Percentiles rank a stretch among this genome's conserved stretches.
phyloP scores from a whole-genome alignment of 2,113 vertebrate species.

The Muntiacus reevesi region DNA sequence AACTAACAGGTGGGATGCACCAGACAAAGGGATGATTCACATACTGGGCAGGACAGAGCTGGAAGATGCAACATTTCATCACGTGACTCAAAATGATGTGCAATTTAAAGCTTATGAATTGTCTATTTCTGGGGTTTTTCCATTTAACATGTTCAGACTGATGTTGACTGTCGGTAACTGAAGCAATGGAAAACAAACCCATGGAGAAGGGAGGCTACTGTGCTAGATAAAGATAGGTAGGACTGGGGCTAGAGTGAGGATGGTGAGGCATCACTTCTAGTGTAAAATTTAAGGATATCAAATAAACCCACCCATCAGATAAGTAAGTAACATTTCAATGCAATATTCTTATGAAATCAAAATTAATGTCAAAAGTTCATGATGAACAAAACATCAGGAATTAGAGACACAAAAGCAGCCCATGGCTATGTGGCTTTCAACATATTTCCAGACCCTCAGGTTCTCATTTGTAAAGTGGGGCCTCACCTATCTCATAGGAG shows the following conservation, averaged over 20 bases:
- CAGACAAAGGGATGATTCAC: neutral
- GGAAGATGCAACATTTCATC: neutral
- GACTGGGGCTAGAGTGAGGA: too few relatives aligned
- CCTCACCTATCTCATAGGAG: neutral
- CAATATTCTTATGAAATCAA: neutral
- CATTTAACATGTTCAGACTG: neutral
- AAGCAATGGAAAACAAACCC: neutral
- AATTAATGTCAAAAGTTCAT: neutral
- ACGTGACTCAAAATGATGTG: neutral
- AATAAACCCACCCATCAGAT: neutral
- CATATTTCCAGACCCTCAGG: neutral
- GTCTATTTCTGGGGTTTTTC: neutral
- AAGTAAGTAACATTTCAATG: neutral
- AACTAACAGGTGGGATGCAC: neutral
- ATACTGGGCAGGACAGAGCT: neutral
- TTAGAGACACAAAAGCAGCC: neutral
- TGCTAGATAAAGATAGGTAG: neutral
- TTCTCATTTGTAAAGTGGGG: neutral
- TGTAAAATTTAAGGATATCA: neutral
- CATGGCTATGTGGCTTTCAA: accelerated
- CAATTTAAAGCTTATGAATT: neutral
- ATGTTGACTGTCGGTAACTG: neutral
- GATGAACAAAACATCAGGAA: neutral
- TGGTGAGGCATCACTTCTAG: neutral
- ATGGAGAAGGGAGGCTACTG: neutral